Percentiles rank a stretch among this genome's conserved stretches.
These are phyloP conservation scores for Drosophila borealis DNA, from an alignment of 2,888 invertebrate species.

Conservation along the genomic window DNA sequence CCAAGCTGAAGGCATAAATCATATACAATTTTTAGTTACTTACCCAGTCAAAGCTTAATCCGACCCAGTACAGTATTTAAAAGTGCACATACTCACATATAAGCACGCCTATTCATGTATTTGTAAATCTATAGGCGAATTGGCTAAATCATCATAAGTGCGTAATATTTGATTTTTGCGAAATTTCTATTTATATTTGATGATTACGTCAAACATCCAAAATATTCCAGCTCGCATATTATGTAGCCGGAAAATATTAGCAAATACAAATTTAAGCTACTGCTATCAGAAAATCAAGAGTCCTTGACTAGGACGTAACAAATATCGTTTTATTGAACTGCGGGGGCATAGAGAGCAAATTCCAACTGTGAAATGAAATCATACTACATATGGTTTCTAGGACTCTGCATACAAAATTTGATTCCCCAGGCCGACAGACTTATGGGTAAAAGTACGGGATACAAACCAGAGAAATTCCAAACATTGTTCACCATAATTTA, in stretches of 20 bases:
- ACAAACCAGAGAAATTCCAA: slow-evolving; percentile 13
- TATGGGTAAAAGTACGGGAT: not conserved
- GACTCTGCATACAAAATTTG: not conserved
- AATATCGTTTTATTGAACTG: slow-evolving; percentile 12
- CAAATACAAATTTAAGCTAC: not conserved
- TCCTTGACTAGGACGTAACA: slow-evolving; percentile 9
- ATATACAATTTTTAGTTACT: slow-evolving; percentile 56
- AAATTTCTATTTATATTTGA: slow-evolving; percentile 6
- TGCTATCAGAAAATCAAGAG: slow-evolving; percentile 5
- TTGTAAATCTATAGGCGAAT: slow-evolving; percentile 21
- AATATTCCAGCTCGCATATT: not conserved
- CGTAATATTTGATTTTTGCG: slow-evolving; percentile 25
- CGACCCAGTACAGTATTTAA: slow-evolving; percentile 30
- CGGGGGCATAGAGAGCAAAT: not conserved
- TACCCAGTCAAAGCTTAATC: slow-evolving; percentile 42
- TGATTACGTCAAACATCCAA: slow-evolving; percentile 10
- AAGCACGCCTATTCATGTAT: not conserved
- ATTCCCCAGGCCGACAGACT: not conserved
- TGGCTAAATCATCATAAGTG: slow-evolving; percentile 32
- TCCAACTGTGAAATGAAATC: slow-evolving; percentile 17
- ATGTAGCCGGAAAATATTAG: slow-evolving; percentile 1
- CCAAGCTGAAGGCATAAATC: slow-evolving; percentile 63
- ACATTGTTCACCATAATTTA: slow-evolving; percentile 22
- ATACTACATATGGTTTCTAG: slow-evolving; percentile 2
- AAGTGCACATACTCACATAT: slow-evolving; percentile 18